phyloP scores from a whole-genome alignment of 2,888 invertebrate genomes.

The Chrysolina oricalcia region DNA sequence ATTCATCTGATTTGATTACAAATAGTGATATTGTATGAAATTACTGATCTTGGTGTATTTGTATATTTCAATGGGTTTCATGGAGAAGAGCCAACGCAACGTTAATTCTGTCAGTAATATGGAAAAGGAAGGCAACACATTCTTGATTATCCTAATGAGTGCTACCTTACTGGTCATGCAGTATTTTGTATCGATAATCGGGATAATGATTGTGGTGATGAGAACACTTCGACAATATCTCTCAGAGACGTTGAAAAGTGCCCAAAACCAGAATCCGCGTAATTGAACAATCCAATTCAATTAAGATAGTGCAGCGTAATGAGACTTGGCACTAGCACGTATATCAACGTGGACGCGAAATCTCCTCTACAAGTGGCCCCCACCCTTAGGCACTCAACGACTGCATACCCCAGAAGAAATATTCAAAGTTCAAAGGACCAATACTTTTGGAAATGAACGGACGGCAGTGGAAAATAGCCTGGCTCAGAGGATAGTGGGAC shows the following conservation, averaged over 20 bases:
- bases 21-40: not conserved
- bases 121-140: not conserved
- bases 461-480: too few species aligned
- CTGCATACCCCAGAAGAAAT: too few species aligned
- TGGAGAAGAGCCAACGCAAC: too few species aligned
- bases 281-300: not conserved
- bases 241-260: constrained; percentile 1
- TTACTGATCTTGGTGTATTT: not conserved
- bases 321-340: not conserved
- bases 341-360: too few species aligned
- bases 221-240: not conserved
- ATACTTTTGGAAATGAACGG: too few species aligned
- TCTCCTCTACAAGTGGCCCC: too few species aligned
- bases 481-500: too few species aligned
- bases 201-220: not conserved
- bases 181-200: not conserved
- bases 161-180: not conserved
- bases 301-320: not conserved
- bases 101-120: not conserved
- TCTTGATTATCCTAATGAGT: not conserved
- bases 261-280: not conserved
- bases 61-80: too few species aligned
- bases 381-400: not conserved
- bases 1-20: too few species aligned
- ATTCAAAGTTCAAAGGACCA: too few species aligned